phyloP scores from a whole-genome alignment of 2,113 vertebrate species.

The Serilophus lunatus region DNA sequence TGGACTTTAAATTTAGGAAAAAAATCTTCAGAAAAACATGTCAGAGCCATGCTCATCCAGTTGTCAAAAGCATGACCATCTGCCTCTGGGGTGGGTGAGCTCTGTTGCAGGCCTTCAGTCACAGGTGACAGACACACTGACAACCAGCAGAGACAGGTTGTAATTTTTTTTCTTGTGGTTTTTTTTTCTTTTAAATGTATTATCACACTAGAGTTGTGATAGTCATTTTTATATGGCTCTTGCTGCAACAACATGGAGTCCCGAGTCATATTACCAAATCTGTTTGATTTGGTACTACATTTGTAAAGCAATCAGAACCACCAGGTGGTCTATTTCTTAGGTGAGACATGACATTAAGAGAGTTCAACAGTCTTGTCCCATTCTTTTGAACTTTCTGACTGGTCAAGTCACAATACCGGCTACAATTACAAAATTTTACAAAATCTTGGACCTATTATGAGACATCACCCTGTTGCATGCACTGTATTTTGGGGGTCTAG shows the following conservation, averaged over 20 bases:
- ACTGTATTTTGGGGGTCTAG: not conserved
- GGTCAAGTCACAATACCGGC: not conserved
- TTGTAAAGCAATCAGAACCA: constrained; percentile 29
- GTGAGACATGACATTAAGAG: not conserved
- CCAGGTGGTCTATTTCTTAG: not conserved
- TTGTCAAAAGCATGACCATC: not conserved
- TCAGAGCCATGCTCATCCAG: not conserved
- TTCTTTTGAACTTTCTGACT: not conserved
- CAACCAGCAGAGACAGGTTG: not conserved
- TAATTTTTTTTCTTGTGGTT: not conserved
- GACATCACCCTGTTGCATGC: not conserved
- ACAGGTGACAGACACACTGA: not conserved
- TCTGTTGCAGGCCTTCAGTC: not conserved
- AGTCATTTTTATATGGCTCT: not conserved
- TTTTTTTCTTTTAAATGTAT: not conserved
- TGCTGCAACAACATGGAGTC: not conserved
- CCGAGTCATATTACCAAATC: not conserved
- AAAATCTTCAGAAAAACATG: not conserved
- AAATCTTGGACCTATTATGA: not conserved
- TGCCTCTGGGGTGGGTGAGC: not conserved
- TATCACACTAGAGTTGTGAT: not conserved
- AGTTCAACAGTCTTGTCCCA: not conserved
- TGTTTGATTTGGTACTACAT: not conserved
- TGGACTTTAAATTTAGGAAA: not conserved
- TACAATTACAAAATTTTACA: not conserved